Evolutionary conservation across 53 echinoderm and acorn worm species (phyloP).

Genomic region (Echinometra lucunter): DNA sequence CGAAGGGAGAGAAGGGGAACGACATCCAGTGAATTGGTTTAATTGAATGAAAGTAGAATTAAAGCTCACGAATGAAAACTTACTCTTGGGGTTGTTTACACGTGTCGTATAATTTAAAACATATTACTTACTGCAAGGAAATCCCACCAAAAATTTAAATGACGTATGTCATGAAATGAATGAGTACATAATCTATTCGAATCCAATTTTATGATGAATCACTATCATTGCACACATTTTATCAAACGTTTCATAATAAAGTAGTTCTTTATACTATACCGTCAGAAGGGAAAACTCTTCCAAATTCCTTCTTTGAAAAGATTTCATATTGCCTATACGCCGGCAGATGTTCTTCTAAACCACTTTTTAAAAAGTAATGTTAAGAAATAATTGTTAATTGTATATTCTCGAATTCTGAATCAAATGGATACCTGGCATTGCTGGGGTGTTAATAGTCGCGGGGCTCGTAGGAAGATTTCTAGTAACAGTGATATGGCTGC

Average conservation of each 20-base stretch:
- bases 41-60: slow-evolving; percentile 22
- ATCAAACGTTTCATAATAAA: too few relatives aligned
- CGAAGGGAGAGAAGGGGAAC: background rate
- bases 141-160: background rate
- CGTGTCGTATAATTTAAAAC: background rate
- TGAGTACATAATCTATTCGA: background rate
- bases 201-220: background rate
- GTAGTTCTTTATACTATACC: too few relatives aligned
- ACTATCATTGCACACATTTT: background rate
- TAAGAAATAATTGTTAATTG: too few relatives aligned
- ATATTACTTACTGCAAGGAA: background rate
- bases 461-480: too few relatives aligned
- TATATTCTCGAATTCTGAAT: too few relatives aligned
- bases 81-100: background rate
- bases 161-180: background rate
- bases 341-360: too few relatives aligned
- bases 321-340: background rate
- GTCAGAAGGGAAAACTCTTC: too few relatives aligned
- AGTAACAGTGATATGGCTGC: too few relatives aligned
- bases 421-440: too few relatives aligned
- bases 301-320: too few relatives aligned
- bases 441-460: too few relatives aligned
- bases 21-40: background rate
- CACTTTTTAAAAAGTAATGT: too few relatives aligned
- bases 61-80: background rate